These are phyloP conservation scores for Morone saxatilis DNA, from an alignment of 2,113 vertebrate species.

Conservation along the genomic window DNA sequence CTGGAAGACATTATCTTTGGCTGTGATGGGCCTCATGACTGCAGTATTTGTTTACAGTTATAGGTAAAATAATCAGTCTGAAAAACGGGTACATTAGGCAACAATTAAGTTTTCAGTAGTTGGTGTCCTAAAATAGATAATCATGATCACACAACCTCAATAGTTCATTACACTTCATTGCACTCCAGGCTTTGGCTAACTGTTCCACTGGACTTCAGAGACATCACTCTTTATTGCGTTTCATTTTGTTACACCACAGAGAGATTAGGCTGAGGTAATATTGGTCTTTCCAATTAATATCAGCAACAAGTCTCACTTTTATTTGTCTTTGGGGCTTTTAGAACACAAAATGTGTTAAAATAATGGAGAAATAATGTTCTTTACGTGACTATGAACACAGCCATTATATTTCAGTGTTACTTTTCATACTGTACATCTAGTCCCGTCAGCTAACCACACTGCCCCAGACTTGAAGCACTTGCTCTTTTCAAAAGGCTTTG, in stretches of 20 bases:
- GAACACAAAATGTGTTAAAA: neutral
- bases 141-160: neutral
- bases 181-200: neutral
- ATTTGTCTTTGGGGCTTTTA: neutral
- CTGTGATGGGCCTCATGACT: neutral
- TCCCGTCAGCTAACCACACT: neutral
- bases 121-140: neutral
- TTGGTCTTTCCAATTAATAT: neutral
- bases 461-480: neutral
- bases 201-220: neutral
- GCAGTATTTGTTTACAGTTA: neutral
- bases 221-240: neutral
- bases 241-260: conserved; percentile 20
- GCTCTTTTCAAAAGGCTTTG: conserved; percentile 30
- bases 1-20: neutral
- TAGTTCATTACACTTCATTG: neutral
- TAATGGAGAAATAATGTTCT: neutral
- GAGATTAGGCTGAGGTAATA: neutral
- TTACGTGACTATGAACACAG: neutral
- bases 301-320: neutral
- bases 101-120: neutral
- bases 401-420: neutral
- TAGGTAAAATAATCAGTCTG: neutral
- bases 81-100: neutral
- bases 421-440: neutral